Percentiles rank a stretch among this genome's conserved stretches.
These are phyloP conservation scores for Noctua fimbriata DNA, from an alignment of 2,888 invertebrate species.

Conservation along the genomic window DNA sequence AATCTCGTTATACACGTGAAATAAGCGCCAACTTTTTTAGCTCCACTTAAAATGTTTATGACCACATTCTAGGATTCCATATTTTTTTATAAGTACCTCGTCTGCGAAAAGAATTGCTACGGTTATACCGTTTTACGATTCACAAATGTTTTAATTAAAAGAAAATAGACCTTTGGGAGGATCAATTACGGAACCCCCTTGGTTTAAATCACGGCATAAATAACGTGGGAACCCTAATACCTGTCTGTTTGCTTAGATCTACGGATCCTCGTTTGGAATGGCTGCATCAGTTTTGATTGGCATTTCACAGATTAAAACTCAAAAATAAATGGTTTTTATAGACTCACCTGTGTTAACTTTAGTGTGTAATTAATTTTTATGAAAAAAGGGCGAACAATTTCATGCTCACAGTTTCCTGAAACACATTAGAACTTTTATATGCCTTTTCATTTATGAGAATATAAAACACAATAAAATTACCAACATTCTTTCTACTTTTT, in stretches of 20 bases:
- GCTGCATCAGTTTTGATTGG: slow-evolving; percentile 32
- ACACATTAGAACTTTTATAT: background rate
- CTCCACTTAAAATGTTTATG: slow-evolving; percentile 66
- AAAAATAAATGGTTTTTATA: background rate
- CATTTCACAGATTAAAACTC: slow-evolving; percentile 1
- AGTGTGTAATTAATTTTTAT: background rate
- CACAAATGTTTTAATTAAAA: slow-evolving; percentile 66
- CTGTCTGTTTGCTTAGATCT: slow-evolving; percentile 51
- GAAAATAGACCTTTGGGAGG: slow-evolving; percentile 60
- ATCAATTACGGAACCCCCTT: slow-evolving; percentile 61
- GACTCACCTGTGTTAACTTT: too few species aligned
- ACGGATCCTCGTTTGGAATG: slow-evolving; percentile 23
- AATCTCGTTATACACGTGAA: slow-evolving; percentile 63
- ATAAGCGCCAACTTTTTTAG: slow-evolving; percentile 59
- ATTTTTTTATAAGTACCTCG: slow-evolving; percentile 61
- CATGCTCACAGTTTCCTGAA: background rate
- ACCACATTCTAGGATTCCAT: slow-evolving; percentile 57
- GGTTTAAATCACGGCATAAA: slow-evolving; percentile 59
- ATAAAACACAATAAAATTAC: background rate
- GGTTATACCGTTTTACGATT: slow-evolving; percentile 60
- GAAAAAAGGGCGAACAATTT: background rate
- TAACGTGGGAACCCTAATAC: slow-evolving; percentile 53
- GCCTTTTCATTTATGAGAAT: background rate
- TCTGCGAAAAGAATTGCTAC: slow-evolving; percentile 57
- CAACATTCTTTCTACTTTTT: background rate